A percentile compares a stretch with the other conserved stretches of the same genome.
Evolutionary conservation across 2,113 vertebrate species (phyloP).

Genomic region (Zapus hudsonius): DNA sequence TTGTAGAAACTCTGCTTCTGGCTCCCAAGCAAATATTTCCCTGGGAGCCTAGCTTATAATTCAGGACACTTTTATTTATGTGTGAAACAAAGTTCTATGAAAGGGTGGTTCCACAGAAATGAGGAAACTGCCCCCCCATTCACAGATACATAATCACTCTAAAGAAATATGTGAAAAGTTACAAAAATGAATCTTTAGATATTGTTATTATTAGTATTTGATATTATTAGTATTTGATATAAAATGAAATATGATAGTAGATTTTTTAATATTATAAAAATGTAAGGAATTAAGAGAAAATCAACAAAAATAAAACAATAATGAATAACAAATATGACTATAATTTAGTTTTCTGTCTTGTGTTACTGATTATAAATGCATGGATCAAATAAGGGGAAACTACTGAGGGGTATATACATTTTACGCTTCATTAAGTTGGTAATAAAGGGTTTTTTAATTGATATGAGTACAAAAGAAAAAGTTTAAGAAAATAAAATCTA

Average conservation of each 20-base stretch:
- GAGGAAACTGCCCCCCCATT: not conserved
- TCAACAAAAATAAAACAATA: not conserved
- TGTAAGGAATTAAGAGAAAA: not conserved
- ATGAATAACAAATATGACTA: not conserved
- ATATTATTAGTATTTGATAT: not conserved
- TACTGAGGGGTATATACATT: not conserved
- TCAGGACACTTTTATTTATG: conserved; percentile 34
- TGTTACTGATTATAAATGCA: not conserved
- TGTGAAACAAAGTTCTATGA: not conserved
- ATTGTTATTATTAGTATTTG: not conserved
- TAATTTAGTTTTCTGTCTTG: not conserved
- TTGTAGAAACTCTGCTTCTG: conserved; percentile 57
- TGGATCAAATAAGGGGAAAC: not conserved
- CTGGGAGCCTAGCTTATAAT: conserved; percentile 7
- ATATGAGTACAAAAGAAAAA: not conserved
- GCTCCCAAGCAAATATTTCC: conserved; percentile 45
- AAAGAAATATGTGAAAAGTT: conserved; percentile 13
- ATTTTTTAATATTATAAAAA: not conserved
- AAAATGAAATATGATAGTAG: not conserved
- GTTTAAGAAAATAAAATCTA: not conserved
- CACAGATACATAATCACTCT: not conserved
- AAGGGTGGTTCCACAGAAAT: not conserved
- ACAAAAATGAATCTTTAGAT: not conserved
- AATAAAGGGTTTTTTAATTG: not conserved
- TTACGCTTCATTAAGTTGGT: not conserved